Evolutionary conservation across 2,113 vertebrate genomes (phyloP).

Genomic region (Onychostruthus taczanowskii): DNA sequence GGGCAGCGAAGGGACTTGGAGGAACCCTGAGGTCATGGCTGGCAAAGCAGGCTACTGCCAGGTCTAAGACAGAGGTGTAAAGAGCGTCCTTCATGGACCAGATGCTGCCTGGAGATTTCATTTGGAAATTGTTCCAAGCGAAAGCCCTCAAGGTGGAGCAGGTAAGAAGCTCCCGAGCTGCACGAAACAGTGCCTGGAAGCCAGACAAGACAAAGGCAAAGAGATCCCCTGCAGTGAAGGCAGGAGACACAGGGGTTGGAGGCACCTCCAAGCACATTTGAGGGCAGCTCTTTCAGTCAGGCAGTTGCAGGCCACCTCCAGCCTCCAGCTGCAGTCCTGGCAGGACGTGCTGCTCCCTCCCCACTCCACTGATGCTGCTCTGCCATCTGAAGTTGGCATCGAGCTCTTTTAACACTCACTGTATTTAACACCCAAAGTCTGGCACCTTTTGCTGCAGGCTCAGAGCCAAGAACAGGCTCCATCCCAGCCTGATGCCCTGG

Average conservation of each 20-base stretch:
- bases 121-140: neutral
- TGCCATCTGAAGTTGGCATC: neutral
- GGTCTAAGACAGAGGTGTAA: neutral
- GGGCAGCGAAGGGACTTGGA: fast-evolving
- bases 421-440: neutral
- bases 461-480: neutral
- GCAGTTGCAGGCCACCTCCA: neutral
- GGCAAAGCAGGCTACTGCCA: neutral
- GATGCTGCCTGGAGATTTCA: neutral
- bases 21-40: neutral
- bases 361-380: fast-evolving
- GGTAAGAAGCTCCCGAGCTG: neutral
- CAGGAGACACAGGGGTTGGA: neutral
- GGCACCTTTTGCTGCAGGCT: neutral
- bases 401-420: neutral
- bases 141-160: neutral
- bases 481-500: neutral
- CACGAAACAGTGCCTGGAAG: neutral
- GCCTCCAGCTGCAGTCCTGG: fast-evolving
- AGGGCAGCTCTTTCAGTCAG: neutral
- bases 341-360: neutral
- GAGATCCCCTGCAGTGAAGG: neutral
- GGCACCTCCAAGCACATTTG: neutral
- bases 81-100: neutral
- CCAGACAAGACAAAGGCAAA: neutral